Evolutionary conservation across 2,888 invertebrate species (phyloP).

Genomic region (Drosophila falleni): DNA sequence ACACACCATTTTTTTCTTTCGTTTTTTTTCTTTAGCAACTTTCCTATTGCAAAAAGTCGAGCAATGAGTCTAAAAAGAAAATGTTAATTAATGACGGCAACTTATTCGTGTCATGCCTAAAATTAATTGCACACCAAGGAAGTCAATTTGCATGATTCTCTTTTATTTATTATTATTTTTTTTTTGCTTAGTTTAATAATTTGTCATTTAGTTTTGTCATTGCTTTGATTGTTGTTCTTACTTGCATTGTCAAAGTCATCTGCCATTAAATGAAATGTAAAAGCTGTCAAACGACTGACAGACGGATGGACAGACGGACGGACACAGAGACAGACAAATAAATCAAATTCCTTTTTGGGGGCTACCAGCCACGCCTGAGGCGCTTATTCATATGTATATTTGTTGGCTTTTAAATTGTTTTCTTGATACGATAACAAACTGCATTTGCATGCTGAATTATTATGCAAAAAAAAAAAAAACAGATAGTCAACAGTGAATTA

Average conservation of each 20-base stretch:
- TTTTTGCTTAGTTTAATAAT: conserved; percentile 38
- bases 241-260: conserved; percentile 52
- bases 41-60: neutral
- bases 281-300: conserved; percentile 49
- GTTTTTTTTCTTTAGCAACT: neutral
- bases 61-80: conserved; percentile 34
- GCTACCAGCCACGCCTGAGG: conserved; percentile 46
- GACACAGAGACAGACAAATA: conserved; percentile 26
- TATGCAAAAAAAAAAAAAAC: conserved; percentile 38
- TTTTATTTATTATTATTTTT: neutral
- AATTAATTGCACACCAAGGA: conserved; percentile 47
- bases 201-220: conserved; percentile 56
- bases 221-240: conserved; percentile 26
- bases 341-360: conserved; percentile 62
- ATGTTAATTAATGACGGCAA: conserved; percentile 76
- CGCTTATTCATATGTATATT: conserved; percentile 31
- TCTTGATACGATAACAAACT: conserved; percentile 56
- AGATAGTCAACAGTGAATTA: neutral
- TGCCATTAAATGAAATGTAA: conserved; percentile 46
- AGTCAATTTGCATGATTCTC: conserved; percentile 33
- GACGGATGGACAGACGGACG: conserved; percentile 8
- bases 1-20: neutral
- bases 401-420: conserved; percentile 59
- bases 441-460: conserved; percentile 67
- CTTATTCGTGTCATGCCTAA: conserved; percentile 49